Conservation (phyloP, 2,113 vertebrate species). For the Pseudorasbora parva region DNA sequence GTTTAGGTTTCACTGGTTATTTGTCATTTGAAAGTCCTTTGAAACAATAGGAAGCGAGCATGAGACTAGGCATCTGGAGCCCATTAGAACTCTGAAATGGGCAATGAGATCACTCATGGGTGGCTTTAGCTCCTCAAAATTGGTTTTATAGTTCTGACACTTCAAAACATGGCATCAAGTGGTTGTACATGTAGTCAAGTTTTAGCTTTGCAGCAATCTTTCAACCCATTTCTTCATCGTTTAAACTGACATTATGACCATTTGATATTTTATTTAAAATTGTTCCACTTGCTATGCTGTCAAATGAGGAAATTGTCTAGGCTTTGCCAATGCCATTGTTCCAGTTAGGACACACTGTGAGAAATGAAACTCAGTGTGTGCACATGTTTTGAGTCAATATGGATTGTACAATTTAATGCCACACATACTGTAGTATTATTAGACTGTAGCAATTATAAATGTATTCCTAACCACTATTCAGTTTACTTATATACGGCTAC, state of each 20-base stretch:
- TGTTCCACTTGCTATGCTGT: neutral
- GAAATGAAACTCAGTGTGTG: conserved; percentile 2
- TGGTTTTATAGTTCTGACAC: conserved; percentile 17
- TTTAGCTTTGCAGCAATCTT: conserved; percentile 1
- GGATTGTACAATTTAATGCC: neutral
- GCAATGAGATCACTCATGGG: conserved; percentile 46
- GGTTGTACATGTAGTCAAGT: neutral
- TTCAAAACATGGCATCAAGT: conserved; percentile 3
- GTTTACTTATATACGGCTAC: neutral
- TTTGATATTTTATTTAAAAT: neutral
- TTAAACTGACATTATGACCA: neutral
- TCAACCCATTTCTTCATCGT: neutral
- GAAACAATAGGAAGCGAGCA: conserved; percentile 45
- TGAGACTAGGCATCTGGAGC: conserved; percentile 44
- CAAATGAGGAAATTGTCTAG: neutral
- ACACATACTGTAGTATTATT: neutral
- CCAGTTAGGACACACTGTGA: conserved; percentile 4
- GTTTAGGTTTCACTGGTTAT: conserved; percentile 34
- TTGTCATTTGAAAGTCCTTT: conserved; percentile 55
- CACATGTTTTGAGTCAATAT: neutral
- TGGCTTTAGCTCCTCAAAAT: conserved; percentile 31
- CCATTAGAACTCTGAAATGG: conserved; percentile 50
- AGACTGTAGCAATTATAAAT: neutral
- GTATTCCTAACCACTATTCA: neutral
- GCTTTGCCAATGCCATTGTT: neutral